A percentile compares a stretch with the other conserved stretches of the same genome.
Conservation (phyloP, 1,140 invertebrate species). For the Ptiloglossa arizonensis region DNA sequence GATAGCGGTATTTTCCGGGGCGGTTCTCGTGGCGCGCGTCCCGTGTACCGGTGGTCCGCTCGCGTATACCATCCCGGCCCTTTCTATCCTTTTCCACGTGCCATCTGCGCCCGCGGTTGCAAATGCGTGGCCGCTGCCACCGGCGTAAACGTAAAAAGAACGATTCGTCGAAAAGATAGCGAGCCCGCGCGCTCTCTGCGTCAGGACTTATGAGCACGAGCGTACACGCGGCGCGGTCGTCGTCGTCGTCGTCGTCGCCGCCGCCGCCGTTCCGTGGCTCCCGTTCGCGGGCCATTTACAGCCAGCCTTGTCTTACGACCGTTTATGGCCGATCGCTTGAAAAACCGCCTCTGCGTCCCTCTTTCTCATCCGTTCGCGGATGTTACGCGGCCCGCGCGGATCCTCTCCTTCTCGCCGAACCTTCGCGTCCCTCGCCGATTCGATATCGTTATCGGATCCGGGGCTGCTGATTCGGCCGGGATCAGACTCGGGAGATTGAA, state of each 20-base stretch:
- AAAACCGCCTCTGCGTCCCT: conserved; percentile 70
- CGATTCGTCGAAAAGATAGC: conserved; percentile 67
- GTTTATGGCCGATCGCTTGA: conserved; percentile 77
- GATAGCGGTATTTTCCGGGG: conserved; percentile 6
- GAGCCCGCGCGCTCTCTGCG: conserved; percentile 40
- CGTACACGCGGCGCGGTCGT: conserved; percentile 63
- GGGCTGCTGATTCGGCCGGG: background rate
- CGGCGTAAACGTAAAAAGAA: conserved; percentile 57
- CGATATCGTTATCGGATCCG: conserved; percentile 22
- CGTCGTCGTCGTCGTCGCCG: no score
- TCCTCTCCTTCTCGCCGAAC: conserved; percentile 48
- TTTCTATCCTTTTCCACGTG: conserved; percentile 45
- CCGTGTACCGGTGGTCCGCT: background rate
- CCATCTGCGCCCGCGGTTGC: conserved; percentile 48
- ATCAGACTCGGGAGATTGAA: background rate
- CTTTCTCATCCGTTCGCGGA: conserved; percentile 17
- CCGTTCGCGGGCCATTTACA: conserved; percentile 74
- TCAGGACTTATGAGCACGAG: conserved; percentile 65
- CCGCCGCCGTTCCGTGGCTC: conserved; percentile 51
- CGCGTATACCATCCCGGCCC: conserved; percentile 44
- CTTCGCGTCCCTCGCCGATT: conserved; percentile 3
- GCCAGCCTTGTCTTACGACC: conserved; percentile 75
- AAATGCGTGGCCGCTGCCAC: conserved; percentile 30
- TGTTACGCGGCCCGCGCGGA: conserved; percentile 1
- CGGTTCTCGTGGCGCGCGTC: no score